Evolutionary conservation across 2,797 vertebrate species (phyloP).

Genomic region (Ptychobarbus kaznakovi): DNA sequence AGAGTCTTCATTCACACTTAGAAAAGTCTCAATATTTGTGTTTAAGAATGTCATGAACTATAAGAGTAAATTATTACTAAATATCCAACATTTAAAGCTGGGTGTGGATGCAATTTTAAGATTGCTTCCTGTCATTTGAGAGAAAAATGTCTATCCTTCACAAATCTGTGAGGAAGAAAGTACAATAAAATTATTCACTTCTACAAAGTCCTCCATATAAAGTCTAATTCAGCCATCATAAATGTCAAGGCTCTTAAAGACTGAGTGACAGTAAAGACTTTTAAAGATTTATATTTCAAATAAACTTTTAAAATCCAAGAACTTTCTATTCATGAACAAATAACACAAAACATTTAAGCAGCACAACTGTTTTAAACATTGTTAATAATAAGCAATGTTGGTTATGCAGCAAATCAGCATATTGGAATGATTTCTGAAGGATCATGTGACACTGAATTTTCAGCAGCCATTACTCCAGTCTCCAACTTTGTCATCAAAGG

Average conservation of each 20-base stretch:
- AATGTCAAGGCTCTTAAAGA: not conserved
- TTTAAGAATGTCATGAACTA: constrained; percentile 1
- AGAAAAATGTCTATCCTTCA: not conserved
- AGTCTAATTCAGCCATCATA: constrained; percentile 2
- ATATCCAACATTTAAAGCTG: constrained; percentile 3
- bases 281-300: not conserved
- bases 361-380: not conserved
- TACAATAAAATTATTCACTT: not conserved
- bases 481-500: too few relatives aligned
- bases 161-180: not conserved
- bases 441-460: not conserved
- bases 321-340: not conserved
- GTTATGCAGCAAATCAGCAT: not conserved
- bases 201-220: not conserved
- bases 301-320: not conserved
- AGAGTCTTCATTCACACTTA: constrained; percentile 29
- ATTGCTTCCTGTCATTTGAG: not conserved
- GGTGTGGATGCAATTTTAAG: too few relatives aligned
- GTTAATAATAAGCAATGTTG: not conserved
- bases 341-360: not conserved
- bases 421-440: not conserved
- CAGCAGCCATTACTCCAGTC: too few relatives aligned
- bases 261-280: not conserved
- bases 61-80: not conserved
- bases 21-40: constrained; percentile 33